A percentile compares a stretch with the other conserved stretches of the same genome.
phyloP scores from a whole-genome alignment of 2,113 vertebrate genomes.

The Isichthys henryi region DNA sequence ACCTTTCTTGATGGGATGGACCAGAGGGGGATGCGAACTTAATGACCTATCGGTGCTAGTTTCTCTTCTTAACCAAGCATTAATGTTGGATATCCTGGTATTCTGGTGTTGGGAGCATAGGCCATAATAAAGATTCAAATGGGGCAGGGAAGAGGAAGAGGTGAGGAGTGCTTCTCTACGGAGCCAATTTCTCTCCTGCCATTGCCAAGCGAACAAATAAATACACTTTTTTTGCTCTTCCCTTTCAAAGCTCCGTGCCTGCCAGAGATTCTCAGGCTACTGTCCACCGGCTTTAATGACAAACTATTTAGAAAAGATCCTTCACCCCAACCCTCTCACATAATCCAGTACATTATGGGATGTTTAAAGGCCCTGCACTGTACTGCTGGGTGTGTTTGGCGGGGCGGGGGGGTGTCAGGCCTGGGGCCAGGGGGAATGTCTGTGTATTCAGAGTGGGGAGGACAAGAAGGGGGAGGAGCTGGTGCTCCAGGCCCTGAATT shows the following conservation, averaged over 20 bases:
- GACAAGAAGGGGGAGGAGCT: neutral
- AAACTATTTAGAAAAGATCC: conserved; percentile 4
- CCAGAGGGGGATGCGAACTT: neutral
- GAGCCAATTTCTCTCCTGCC: neutral
- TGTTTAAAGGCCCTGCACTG: neutral
- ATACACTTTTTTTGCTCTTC: neutral
- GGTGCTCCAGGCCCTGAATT: neutral
- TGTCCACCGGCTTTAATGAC: neutral
- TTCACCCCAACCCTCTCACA: neutral
- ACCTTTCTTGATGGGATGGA: neutral
- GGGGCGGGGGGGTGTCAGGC: neutral
- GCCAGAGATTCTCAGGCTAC: neutral
- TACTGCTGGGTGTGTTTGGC: neutral
- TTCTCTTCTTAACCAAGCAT: neutral
- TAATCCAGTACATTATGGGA: neutral
- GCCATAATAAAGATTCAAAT: neutral
- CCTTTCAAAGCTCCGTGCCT: neutral
- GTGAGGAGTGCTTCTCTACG: neutral
- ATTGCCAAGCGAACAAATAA: neutral
- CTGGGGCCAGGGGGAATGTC: neutral
- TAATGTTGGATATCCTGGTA: neutral
- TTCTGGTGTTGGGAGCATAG: neutral
- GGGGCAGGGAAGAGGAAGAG: neutral
- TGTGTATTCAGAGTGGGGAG: neutral
- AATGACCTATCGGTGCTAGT: neutral